phyloP scores from a whole-genome alignment of 2,797 vertebrate species.

The Gymnothorax reevesii region DNA sequence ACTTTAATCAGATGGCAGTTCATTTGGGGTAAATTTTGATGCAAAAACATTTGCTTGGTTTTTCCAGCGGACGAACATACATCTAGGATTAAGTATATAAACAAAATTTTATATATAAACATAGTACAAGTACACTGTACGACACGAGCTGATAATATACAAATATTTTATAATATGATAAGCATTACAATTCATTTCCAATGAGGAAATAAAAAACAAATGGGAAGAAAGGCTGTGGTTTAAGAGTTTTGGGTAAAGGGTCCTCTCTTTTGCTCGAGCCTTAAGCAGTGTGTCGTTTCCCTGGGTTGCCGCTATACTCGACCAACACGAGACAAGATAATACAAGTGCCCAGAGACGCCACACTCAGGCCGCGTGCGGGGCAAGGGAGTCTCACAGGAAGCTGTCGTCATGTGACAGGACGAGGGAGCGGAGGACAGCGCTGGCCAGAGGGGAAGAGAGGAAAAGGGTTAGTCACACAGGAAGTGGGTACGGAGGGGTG shows the following conservation, averaged over 20 bases:
- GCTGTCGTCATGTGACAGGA: slow-evolving; percentile 43
- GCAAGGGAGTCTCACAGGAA: slow-evolving; percentile 47
- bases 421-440: slow-evolving; percentile 44
- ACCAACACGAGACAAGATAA: slow-evolving; percentile 3
- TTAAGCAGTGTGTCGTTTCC: not conserved
- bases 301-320: slow-evolving; percentile 13
- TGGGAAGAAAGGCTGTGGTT: not conserved
- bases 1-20: not conserved
- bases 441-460: slow-evolving; percentile 34
- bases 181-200: not conserved
- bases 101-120: not conserved
- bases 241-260: slow-evolving; percentile 15
- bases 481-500: not conserved
- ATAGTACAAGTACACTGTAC: not conserved
- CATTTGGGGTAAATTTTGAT: not conserved
- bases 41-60: not conserved
- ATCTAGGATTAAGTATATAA: not conserved
- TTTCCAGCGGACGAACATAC: not conserved
- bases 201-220: not conserved
- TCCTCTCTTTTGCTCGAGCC: slow-evolving; percentile 20
- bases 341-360: slow-evolving; percentile 19
- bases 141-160: not conserved
- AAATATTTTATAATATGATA: not conserved
- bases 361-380: slow-evolving; percentile 38
- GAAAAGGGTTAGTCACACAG: slow-evolving; percentile 26